phyloP scores from a whole-genome alignment of 2,888 invertebrate genomes.

The Panopea generosa region DNA sequence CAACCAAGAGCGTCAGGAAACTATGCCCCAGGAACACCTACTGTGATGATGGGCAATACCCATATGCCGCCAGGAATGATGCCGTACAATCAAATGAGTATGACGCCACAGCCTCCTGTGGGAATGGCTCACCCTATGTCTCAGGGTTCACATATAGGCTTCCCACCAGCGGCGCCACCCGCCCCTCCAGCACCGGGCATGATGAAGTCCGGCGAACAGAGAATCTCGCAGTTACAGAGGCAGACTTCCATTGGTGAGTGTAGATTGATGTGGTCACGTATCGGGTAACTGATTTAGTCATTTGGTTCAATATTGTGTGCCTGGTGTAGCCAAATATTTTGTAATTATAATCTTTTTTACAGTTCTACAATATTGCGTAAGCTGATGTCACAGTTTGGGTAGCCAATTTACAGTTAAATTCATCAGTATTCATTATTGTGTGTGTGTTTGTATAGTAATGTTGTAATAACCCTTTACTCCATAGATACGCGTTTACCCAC shows the following conservation, averaged over 20 bases:
- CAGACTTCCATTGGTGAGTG: conserved; percentile 61
- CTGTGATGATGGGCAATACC: conserved; percentile 45
- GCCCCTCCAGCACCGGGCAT: conserved; percentile 22
- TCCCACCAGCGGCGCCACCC: conserved; percentile 37
- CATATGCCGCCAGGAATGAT: conserved; percentile 43
- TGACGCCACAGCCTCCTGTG: conserved; percentile 65
- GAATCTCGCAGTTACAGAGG: conserved; percentile 41
- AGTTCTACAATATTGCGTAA: no score
- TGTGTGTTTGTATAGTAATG: no score
- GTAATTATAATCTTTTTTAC: no score
- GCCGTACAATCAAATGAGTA: conserved; percentile 36
- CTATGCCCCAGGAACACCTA: conserved; percentile 51
- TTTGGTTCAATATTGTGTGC: neutral
- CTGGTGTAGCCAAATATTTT: no score
- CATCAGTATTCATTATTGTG: neutral
- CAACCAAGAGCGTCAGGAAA: conserved; percentile 25
- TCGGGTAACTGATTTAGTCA: neutral
- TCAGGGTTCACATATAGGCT: conserved; percentile 31
- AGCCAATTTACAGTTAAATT: no score
- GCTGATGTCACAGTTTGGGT: no score
- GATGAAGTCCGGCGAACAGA: conserved; percentile 31
- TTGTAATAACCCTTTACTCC: no score
- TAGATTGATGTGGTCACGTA: neutral
- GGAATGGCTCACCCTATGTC: conserved; percentile 78
- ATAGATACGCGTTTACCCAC: no score